Percentiles rank a stretch among this genome's conserved stretches.
These are phyloP conservation scores for Chymomyza caudatula DNA, from an alignment of 2,888 invertebrate genomes.

Conservation along the genomic window DNA sequence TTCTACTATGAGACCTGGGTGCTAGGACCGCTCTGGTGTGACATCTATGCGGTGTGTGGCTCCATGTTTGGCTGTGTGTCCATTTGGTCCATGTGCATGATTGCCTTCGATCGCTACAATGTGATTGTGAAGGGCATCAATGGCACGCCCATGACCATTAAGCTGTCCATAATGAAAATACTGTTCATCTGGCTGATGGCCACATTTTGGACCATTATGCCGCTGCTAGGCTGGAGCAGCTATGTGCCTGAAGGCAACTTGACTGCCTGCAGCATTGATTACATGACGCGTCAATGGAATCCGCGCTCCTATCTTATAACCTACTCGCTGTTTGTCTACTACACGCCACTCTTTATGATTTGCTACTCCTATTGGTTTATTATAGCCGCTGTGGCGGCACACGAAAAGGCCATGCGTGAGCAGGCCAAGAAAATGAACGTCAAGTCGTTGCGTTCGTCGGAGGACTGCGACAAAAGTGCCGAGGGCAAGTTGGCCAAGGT, in stretches of 20 bases:
- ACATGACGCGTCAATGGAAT: conserved; percentile 85
- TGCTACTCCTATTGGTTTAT: conserved; percentile 94
- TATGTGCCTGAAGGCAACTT: conserved; percentile 96
- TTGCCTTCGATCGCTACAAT: conserved; percentile 94
- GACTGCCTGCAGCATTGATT: conserved; percentile 96
- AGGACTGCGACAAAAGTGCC: conserved; percentile 87
- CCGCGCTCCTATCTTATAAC: conserved; percentile 88
- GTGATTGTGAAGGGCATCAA: conserved; percentile 94
- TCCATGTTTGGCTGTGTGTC: conserved; percentile 93
- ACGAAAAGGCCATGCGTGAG: conserved; percentile 91
- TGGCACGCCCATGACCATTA: conserved; percentile 90
- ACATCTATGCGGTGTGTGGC: conserved; percentile 91
- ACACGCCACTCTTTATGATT: conserved; percentile 86
- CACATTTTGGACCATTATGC: conserved; percentile 88
- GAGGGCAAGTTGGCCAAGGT: conserved; percentile 94
- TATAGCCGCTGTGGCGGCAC: conserved; percentile 82
- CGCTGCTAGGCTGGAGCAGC: conserved; percentile 91
- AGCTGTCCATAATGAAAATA: conserved; percentile 87
- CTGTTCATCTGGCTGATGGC: conserved; percentile 88
- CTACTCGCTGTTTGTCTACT: conserved; percentile 88
- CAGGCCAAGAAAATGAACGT: conserved; percentile 97
- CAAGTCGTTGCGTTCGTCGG: conserved; percentile 88
- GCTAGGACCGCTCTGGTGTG: conserved; percentile 86
- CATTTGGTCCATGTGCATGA: conserved; percentile 95
- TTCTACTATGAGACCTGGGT: conserved; percentile 77